Evolutionary conservation across 2,113 vertebrate species (phyloP), one percentile per base, ranked within the genome.

Genomic region (Spea bombifrons): DNA sequence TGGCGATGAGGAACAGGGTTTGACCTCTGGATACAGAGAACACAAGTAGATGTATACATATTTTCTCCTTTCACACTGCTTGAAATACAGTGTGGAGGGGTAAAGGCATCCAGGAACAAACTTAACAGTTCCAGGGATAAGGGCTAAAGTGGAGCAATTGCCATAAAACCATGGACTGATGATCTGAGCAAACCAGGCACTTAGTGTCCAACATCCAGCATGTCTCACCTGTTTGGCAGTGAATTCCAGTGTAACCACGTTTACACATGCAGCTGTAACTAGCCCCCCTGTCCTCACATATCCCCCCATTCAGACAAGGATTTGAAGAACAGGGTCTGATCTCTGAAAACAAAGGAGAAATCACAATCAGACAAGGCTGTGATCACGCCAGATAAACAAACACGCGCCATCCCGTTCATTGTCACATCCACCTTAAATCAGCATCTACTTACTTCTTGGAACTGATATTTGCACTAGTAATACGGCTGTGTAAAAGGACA

Each of bases 161-260:
- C 30, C 30, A 2, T 30, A 30, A 30, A 30, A 30, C 30, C 30
- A 30, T 2, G 30, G 30, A 30, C 30, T 30, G 30, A 30, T 30
- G 30, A 30, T 30, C 30, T 30, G 30, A 30, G 30, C 30, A 30
- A 30, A 30, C 30, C 30, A 30, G 30, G 30, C n/a, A n/a, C n/a
- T n/a, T n/a, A n/a, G n/a, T n/a, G n/a, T n/a, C n/a, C n/a, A n/a
- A n/a, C n/a, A n/a, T n/a, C n/a, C n/a, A n/a, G n/a, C n/a, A 59
- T 59, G 0, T n/a, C 85, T 90, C 85, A 92, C 91, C 92, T 74
- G 87, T 83, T 61, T 91, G 89, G 83, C 92, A 94, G 79, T 87
- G 86, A 76, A 83, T 87, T 63, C 93, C 92, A 3, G 83, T 82
- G 10, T 84, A 93, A 52, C 91, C 92, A 45, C 64, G 0, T 0